Conservation (phyloP, 2,797 vertebrate genomes). For the Eulemur mongoz region DNA sequence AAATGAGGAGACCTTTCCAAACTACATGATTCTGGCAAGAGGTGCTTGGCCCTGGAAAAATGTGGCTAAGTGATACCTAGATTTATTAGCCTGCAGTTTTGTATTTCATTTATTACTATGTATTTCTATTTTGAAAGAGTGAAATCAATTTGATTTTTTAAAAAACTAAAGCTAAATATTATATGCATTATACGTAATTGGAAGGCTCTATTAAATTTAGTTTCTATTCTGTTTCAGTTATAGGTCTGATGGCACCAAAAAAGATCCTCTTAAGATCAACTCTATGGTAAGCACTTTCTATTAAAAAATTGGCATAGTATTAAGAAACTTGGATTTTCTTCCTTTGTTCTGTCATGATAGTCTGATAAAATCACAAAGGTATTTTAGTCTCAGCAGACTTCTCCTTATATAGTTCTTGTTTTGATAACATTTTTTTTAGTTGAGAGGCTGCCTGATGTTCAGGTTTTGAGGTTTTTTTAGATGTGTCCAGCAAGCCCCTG, state of each 20-base stretch:
- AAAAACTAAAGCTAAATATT: constrained; percentile 16
- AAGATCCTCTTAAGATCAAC: constrained; percentile 96
- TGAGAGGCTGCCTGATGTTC: not conserved
- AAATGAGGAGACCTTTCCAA: not conserved
- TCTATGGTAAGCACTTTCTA: constrained; percentile 92
- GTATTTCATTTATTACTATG: not conserved
- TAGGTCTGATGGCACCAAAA: constrained; percentile 96
- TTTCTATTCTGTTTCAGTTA: constrained; percentile 87
- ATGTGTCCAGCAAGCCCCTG: not conserved
- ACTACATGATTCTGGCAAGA: not conserved
- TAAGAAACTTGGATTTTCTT: not conserved
- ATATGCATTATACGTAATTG: not conserved
- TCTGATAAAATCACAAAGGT: constrained; percentile 44
- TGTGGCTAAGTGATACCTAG: not conserved
- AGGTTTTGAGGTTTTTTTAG: not conserved
- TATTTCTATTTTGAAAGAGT: constrained; percentile 42
- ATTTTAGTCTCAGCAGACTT: not conserved
- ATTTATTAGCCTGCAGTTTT: not conserved
- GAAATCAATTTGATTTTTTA: constrained; percentile 19
- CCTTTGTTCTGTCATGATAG: not conserved
- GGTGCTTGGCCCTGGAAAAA: not conserved
- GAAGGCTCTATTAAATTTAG: not conserved
- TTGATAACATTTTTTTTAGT: not conserved
- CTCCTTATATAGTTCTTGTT: not conserved
- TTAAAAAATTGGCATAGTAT: not conserved